Conservation (phyloP, 2,888 invertebrate genomes). For the Nemotelus nigrinus region DNA sequence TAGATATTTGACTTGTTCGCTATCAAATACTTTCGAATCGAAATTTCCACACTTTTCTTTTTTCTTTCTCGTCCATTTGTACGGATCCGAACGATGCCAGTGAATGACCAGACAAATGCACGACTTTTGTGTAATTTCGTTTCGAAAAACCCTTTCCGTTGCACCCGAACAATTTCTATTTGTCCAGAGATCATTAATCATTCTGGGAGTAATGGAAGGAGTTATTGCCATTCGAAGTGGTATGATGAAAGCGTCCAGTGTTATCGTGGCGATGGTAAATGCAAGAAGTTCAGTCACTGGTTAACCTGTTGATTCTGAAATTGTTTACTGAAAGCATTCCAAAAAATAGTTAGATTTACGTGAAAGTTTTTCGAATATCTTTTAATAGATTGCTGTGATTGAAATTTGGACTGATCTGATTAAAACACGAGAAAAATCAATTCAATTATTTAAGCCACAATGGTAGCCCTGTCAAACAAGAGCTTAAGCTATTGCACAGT, state of each 20-base stretch:
- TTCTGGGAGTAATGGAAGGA: constrained; percentile 53
- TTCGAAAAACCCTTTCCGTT: constrained; percentile 38
- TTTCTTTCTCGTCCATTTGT: not conserved
- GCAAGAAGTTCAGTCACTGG: too few relatives aligned
- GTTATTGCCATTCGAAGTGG: constrained; percentile 3
- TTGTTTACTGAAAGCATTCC: too few relatives aligned
- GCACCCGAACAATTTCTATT: constrained; percentile 62
- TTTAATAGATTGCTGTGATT: too few relatives aligned
- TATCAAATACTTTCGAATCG: not conserved
- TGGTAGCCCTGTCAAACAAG: not conserved
- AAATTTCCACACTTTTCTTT: too few relatives aligned
- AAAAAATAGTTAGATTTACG: too few relatives aligned
- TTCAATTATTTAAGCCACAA: too few relatives aligned
- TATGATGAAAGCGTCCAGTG: too few relatives aligned
- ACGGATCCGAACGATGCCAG: constrained; percentile 1
- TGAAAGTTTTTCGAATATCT: too few relatives aligned
- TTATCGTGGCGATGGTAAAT: too few relatives aligned
- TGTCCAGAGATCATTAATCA: constrained; percentile 64
- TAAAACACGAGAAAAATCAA: too few relatives aligned
- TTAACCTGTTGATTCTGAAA: too few relatives aligned
- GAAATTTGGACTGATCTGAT: too few relatives aligned
- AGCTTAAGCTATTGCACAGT: constrained; percentile 12
- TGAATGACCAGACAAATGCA: constrained; percentile 42
- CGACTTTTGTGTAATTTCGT: constrained; percentile 34
- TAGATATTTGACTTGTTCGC: not conserved